Base-by-base conservation (phyloP, 2,113 vertebrate genomes). In the Butorides virescens region DNA sequence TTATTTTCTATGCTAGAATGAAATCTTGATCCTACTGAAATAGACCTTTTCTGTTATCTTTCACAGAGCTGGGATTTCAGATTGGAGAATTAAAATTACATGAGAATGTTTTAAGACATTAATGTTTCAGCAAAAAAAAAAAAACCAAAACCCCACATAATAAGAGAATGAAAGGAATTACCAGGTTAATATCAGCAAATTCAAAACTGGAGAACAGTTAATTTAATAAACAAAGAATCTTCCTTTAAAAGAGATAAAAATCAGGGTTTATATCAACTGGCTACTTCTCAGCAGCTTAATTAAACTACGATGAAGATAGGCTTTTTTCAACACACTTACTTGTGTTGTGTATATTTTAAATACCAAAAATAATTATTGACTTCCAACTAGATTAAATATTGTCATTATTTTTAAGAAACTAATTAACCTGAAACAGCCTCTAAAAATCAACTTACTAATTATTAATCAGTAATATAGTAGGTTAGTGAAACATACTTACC, bases 341-440 rank as follows among this genome's bases (percentile, higher is more conserved):
- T 71, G 53, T 65, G 39, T 14, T 65, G 5, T 53, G 8, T 29
- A 17, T 76, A 65, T 68, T 72, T 79, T 65, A 91, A 87, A 90
- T 62, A 88, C 32, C 49, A 58, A 93, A 95, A 96, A 87, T 65
- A 92, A 75, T 78, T 85, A 77, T 67, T 89, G 74, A 87, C 39
- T 92, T 95, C 52, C 39, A 72, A 59, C 17, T 42, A 73, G 36
- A 88, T 86, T 87, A 86, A 49, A 32, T 36, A 82, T 72, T 75
- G 4, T 68, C 27, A 72, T 75, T 94, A 83, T 81, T 92, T 97
- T 86, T 77, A 21, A 70, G 55, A 84, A 91, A 89, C 26, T 67
- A 87, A 92, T 91, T 96, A 94, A 93, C 52, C 61, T 79, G 53
- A 92, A 93, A 73, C 19, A 72, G 34, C 25, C 32, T 87, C 73